A percentile compares a stretch with the other conserved stretches of the same genome.
Conservation (phyloP, 2,113 vertebrate genomes). For the Labeo rohita region DNA sequence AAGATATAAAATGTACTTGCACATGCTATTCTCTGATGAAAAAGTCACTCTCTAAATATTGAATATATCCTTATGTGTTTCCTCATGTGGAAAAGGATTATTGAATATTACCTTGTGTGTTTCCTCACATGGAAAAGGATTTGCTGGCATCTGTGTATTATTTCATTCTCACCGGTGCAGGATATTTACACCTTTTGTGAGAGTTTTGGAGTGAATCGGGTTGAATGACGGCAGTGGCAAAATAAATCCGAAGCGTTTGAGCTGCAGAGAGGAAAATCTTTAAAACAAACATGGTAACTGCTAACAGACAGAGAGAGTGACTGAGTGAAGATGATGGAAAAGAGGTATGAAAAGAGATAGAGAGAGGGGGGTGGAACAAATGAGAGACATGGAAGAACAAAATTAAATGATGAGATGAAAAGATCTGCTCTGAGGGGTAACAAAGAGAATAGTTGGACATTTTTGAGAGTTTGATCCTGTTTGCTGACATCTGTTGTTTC, state of each 20-base stretch:
- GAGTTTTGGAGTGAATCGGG: slow-evolving; percentile 48
- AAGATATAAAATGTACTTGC: slow-evolving; percentile 27
- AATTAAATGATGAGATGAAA: slow-evolving; percentile 64
- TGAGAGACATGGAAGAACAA: slow-evolving; percentile 35
- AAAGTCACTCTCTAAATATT: neutral
- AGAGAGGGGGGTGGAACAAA: slow-evolving; percentile 68
- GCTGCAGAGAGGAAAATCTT: slow-evolving; percentile 49
- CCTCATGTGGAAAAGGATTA: slow-evolving; percentile 41
- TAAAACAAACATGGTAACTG: slow-evolving; percentile 67
- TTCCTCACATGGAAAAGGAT: slow-evolving; percentile 39
- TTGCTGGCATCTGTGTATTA: slow-evolving; percentile 37
- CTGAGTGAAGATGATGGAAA: slow-evolving; percentile 27
- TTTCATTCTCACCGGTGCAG: slow-evolving; percentile 28
- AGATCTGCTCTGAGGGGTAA: slow-evolving; percentile 46
- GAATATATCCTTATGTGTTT: slow-evolving; percentile 22
- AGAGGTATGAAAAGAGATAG: slow-evolving; percentile 31
- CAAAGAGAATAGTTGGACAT: slow-evolving; percentile 47
- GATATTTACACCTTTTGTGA: slow-evolving; percentile 67
- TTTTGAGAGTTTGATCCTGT: slow-evolving; percentile 40
- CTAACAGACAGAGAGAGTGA: slow-evolving; percentile 61
- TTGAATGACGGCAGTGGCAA: slow-evolving; percentile 35
- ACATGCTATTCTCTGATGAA: slow-evolving; percentile 16
- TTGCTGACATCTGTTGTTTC: neutral
- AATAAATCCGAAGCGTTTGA: slow-evolving; percentile 40
- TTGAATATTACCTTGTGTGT: slow-evolving; percentile 36